A percentile compares a stretch with the other conserved stretches of the same genome.
Conservation (phyloP, 2,113 vertebrate genomes). For the Nansenia antarctica region DNA sequence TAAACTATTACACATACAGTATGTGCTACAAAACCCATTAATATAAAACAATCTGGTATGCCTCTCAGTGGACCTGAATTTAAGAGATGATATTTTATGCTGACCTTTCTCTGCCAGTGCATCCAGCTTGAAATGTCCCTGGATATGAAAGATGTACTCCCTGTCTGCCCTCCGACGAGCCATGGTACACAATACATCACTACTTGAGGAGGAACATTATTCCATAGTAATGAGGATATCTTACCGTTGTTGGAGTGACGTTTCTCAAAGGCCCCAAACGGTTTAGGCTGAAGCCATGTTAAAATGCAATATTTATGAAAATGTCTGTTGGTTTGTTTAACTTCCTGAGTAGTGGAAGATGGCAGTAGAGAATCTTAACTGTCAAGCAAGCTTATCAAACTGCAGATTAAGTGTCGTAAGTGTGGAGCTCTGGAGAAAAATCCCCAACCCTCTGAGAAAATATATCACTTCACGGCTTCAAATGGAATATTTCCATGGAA, state of each 20-base stretch:
- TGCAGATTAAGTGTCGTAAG: constrained; percentile 44
- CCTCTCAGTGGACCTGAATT: constrained; percentile 17
- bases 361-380: constrained; percentile 43
- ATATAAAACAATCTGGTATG: too few species aligned
- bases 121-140: constrained; percentile 37
- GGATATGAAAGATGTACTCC: neutral
- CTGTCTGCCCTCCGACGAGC: neutral
- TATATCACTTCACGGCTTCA: neutral
- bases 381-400: constrained; percentile 50
- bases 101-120: constrained; percentile 44
- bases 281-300: constrained; percentile 44
- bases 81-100: constrained; percentile 33
- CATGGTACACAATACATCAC: neutral
- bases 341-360: constrained; percentile 40
- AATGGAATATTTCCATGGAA: neutral
- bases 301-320: constrained; percentile 48
- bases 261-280: constrained; percentile 32
- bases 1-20: too few species aligned
- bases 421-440: constrained; percentile 36
- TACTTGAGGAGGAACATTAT: too few species aligned
- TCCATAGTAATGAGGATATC: too few species aligned
- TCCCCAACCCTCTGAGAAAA: constrained; percentile 5
- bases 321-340: constrained; percentile 11
- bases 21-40: too few species aligned
- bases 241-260: too few species aligned